Evolutionary conservation across 2,797 vertebrate species (phyloP), one percentile per base, ranked within the genome.

Genomic region (Lepilemur septentrionalis): DNA sequence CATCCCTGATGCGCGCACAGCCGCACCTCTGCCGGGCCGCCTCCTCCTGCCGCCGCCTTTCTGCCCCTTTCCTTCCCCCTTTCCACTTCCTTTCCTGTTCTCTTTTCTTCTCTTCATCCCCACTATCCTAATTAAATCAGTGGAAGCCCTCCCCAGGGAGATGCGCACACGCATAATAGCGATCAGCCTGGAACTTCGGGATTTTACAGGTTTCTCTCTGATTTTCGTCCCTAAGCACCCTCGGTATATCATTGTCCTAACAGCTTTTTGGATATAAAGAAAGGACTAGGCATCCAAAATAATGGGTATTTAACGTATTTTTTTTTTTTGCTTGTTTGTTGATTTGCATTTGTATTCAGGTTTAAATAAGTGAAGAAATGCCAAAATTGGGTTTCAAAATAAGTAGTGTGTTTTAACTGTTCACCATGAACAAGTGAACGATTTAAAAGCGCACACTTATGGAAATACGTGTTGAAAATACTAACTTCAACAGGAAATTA

Each of bases 201-300:
- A 22, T 22, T 23, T 25, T 22, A 7, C 28, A 1, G 28, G 12
- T 38, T 50, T 7, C 35, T 11, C 35, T 41, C 17, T 22, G 18
- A 38, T n/a, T 6, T 55, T 73, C 52, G 2, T n/a, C 11, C 30
- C 11, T 3, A 55, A 50, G 35, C 12, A 22, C 38, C 30, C 35
- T 73, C 11, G 28, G 2, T 1, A 5, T 10, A 8, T 3, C 5
- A 1, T 14, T 20, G 8, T 2, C 14, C 35, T n/a, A 41, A 57
- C 7, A 50, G 20, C 18, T 38, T 73, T 14, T 41, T 14, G 46
- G 35, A 23, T n/a, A 7, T 15, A 18, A 41, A 20, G 9, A 41
- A 2, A n/a, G 13, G 32, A 12, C 50, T 1, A 15, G 10, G 2
- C 50, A 41, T 32, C 32, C 30, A 43, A 80, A n/a, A 32, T 23